A percentile compares a stretch with the other conserved stretches of the same genome.
phyloP scores from a whole-genome alignment of 1,140 invertebrate species.

The Panagrolaimus sp. region DNA sequence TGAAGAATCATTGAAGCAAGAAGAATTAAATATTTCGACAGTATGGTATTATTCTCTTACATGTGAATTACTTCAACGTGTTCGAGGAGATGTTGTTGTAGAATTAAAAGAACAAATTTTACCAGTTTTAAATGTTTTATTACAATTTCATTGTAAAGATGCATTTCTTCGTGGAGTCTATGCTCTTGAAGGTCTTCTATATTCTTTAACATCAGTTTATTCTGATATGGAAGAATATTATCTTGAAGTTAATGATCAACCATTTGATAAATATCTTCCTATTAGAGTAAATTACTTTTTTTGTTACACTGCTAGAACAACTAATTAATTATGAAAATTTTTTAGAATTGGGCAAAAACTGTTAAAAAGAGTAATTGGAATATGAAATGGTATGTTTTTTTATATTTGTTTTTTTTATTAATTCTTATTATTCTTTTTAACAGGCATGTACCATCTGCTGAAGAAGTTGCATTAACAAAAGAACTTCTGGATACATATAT shows the following conservation, averaged over 20 bases:
- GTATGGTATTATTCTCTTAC: constrained; percentile 25
- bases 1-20: constrained; percentile 31
- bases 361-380: constrained; percentile 67
- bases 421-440: no score
- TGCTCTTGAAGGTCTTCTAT: not conserved
- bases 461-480: constrained; percentile 68
- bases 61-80: not conserved
- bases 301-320: constrained; percentile 15
- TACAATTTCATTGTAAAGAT: constrained; percentile 21
- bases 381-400: constrained; percentile 73
- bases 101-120: constrained; percentile 22
- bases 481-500: constrained; percentile 66
- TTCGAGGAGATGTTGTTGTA: constrained; percentile 26
- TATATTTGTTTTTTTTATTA: no score
- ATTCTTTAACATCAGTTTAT: not conserved
- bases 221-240: not conserved
- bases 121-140: constrained; percentile 19
- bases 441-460: constrained; percentile 69
- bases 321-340: constrained; percentile 26
- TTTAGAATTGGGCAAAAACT: constrained; percentile 73
- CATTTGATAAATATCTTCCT: constrained; percentile 69
- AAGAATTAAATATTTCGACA: constrained; percentile 29
- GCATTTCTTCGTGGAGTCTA: not conserved
- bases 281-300: constrained; percentile 63
- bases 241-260: constrained; percentile 59